Percentiles rank a stretch among this genome's conserved stretches.
These are phyloP conservation scores for Enteromius trimaculatus DNA, from an alignment of 2,797 vertebrate species.

Conservation along the genomic window DNA sequence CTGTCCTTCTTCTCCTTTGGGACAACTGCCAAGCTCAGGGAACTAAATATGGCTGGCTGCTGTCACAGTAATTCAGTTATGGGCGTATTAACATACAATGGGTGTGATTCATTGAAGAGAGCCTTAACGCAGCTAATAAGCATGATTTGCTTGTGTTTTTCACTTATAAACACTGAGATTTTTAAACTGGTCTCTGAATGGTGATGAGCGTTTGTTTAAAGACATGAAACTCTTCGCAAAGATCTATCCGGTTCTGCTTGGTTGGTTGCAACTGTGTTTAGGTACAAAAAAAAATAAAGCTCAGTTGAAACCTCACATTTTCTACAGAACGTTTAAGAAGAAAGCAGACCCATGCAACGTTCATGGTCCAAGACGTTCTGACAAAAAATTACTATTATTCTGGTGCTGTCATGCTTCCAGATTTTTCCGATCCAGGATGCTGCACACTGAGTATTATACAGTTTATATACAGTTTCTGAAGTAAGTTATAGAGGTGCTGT, in stretches of 20 bases:
- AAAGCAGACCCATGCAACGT: neutral
- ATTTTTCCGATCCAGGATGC: neutral
- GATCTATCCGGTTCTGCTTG: neutral
- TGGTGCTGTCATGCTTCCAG: neutral
- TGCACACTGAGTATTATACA: neutral
- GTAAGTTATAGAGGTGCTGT: neutral
- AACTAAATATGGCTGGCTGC: constrained; percentile 54
- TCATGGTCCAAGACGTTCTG: constrained; percentile 10
- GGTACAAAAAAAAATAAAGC: neutral
- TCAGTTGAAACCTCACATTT: neutral
- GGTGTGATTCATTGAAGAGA: constrained; percentile 39
- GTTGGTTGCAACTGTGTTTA: neutral
- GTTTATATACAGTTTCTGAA: neutral
- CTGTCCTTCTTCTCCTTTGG: constrained; percentile 49
- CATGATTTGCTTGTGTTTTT: constrained; percentile 39
- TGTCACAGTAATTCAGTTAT: constrained; percentile 56
- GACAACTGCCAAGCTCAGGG: constrained; percentile 53
- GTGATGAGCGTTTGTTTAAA: constrained; percentile 19
- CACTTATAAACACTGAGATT: constrained; percentile 31
- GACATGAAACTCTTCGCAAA: neutral
- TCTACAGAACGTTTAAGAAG: neutral
- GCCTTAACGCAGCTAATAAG: constrained; percentile 21
- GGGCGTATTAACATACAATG: constrained; percentile 54
- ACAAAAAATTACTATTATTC: neutral
- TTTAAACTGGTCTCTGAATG: constrained; percentile 29